Evolutionary conservation across 2,888 invertebrate species (phyloP), one percentile per base, ranked within the genome.

Genomic region (Cephonodes hylas): DNA sequence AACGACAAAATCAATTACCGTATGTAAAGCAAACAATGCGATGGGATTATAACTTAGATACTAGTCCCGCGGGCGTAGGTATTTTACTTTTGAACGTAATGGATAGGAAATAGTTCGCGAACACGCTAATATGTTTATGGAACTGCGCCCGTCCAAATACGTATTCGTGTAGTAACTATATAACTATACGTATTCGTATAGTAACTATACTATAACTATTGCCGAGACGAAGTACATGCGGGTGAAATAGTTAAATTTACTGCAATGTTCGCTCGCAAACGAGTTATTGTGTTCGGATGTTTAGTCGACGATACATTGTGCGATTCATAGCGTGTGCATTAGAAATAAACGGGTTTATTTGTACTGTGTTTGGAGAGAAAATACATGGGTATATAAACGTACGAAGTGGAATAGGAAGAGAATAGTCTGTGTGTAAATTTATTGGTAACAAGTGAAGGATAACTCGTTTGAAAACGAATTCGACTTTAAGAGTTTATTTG

Each of bases 181-280:
- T 31, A n/a, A 7, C 34, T 38, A 13, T 13, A 38, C 10, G 8
- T 10, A 6, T 34, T 1, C 3, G n/a, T 13, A 13, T 13, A 13
- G 2, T 38, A 38, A 13, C 13, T 13, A 38, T 13, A 13, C 13
- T 38, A 38, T 38, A 38, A n/a, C n/a, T n/a, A n/a, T n/a, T n/a
- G n/a, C n/a, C n/a, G n/a, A n/a, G 13, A 3, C 34, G 34, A 8
- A 38, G 53, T 53, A 18, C 53, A 53, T 53, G 53, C 27, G 53
- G 27, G 64, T 66, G 72, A 74, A 71, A 74, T 75, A 71, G 67
- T 67, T 63, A 66, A 74, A 77, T 76, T 73, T 72, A 76, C 72
- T 69, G 71, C 70, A 65, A 65, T 66, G 10, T 53, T 27, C 20
- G 10, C 53, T 27, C 18, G 53, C 27, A 60, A 60, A 53, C 53